These are phyloP conservation scores for Scolopax rusticola DNA, from an alignment of 2,797 vertebrate species.

Conservation along the genomic window DNA sequence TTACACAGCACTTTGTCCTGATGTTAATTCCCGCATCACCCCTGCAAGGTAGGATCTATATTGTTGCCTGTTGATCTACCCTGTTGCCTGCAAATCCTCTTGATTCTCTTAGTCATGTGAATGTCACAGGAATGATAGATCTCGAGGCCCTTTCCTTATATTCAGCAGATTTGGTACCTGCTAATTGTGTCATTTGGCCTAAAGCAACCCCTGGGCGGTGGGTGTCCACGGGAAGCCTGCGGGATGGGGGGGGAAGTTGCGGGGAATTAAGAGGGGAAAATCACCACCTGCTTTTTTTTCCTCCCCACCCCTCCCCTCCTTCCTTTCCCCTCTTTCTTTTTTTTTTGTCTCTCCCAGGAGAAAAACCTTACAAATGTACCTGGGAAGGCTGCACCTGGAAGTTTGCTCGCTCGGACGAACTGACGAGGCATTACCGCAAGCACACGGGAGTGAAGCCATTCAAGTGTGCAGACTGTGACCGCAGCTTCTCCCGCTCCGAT, in stretches of 20 bases:
- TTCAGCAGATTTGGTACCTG: constrained; percentile 9
- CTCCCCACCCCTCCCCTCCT: background rate
- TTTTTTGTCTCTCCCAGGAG: constrained; percentile 84
- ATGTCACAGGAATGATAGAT: constrained; percentile 26
- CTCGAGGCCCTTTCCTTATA: constrained; percentile 8
- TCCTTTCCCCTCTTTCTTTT: background rate
- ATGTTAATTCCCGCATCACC: constrained; percentile 4
- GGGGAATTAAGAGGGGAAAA: constrained; percentile 43
- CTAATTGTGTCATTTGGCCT: constrained; percentile 38
- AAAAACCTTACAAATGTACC: constrained; percentile 99
- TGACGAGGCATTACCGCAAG: constrained; percentile 99
- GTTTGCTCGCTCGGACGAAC: constrained; percentile 98
- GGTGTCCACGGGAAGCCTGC: background rate
- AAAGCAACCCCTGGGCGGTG: constrained; percentile 10
- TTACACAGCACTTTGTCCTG: constrained; percentile 25
- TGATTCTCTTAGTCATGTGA: constrained; percentile 43
- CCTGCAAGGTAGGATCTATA: constrained; percentile 59
- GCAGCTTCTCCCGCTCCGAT: constrained; percentile 98
- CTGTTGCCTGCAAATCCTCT: background rate
- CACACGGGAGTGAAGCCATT: constrained; percentile 99
- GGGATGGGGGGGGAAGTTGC: background rate
- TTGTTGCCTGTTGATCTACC: background rate
- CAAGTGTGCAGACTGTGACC: constrained; percentile 99
- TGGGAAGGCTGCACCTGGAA: constrained; percentile 99
- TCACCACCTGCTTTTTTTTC: background rate